These are phyloP conservation scores for Teleogryllus occipitalis DNA, from an alignment of 1,140 invertebrate species.

Conservation along the genomic window DNA sequence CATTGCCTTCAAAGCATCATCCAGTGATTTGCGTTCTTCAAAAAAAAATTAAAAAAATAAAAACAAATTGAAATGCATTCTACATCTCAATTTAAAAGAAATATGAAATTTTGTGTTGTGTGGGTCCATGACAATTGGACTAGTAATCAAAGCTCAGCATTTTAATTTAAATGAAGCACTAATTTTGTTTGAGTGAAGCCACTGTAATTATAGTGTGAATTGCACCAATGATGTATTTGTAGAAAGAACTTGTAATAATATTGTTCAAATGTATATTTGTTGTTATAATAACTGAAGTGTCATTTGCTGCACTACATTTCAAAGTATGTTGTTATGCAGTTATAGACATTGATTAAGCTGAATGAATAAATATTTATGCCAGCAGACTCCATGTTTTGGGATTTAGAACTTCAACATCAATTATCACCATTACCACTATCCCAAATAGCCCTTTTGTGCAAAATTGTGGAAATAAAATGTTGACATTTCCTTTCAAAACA, in stretches of 20 bases:
- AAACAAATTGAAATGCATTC: too few species aligned
- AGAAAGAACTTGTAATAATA: neutral
- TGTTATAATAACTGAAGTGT: neutral
- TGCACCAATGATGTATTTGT: neutral
- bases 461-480: too few species aligned
- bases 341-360: neutral
- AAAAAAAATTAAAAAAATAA: too few species aligned
- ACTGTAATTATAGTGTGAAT: neutral
- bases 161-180: neutral
- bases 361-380: conserved; percentile 6
- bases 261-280: conserved; percentile 6
- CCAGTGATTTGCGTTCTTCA: too few species aligned
- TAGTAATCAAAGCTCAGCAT: too few species aligned
- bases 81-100: too few species aligned
- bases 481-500: too few species aligned
- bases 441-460: too few species aligned
- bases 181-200: neutral
- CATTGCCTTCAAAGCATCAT: too few species aligned
- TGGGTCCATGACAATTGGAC: too few species aligned
- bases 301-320: conserved; percentile 1
- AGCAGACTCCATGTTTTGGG: neutral
- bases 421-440: too few species aligned
- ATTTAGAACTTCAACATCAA: neutral
- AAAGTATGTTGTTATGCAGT: conserved; percentile 5
- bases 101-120: too few species aligned